Evolutionary conservation across 1,140 invertebrate species (phyloP), one percentile per base, ranked within the genome.

Genomic region (Plectrocnemia conspersa): DNA sequence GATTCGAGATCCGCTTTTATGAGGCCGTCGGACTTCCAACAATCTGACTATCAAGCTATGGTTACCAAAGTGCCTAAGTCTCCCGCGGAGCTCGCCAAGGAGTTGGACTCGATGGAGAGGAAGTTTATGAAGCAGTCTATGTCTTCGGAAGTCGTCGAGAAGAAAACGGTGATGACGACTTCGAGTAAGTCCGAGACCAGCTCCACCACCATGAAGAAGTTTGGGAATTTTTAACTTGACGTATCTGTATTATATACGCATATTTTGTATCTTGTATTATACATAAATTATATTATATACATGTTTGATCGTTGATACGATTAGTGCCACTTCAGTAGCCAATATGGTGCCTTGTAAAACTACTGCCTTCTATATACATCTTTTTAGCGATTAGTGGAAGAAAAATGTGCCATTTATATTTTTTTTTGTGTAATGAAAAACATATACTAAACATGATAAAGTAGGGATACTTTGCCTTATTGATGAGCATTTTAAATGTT

Each of bases 161-260:
- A 66, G 54, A 76, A 76, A 54, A 74, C 73, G 0, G 70, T 76
- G 2, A 75, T 74, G 71, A 75, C 74, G 13, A 75, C 71, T 48
- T 76, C 74, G 0, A 73, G 73, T 45, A 76, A 76, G 33, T 74
- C 73, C 2, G 73, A 76, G 54, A 68, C 65, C 10, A 74, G 72
- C 44, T 75, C 73, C 0, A 76, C 73, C 0, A 68, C 73, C 5
- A 74, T 71, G n/a, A 75, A 76, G 66, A 76, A 76, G 50, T 76
- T 76, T 52, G 74, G 73, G 32, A 76, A 76, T 52, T 74, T 71
- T 45, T 75, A 67, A 70, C 13, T 36, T 15, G 13, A 36, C 3
- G 29, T 32, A 32, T 4, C 13, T 36, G 35, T 36, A 18, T 36
- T 36, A 36, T 36, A 36, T 15, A 36, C 19, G 19, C 19, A 18